Evolutionary conservation across 2,797 vertebrate species (phyloP).

Genomic region (Manis crassicaudata): DNA sequence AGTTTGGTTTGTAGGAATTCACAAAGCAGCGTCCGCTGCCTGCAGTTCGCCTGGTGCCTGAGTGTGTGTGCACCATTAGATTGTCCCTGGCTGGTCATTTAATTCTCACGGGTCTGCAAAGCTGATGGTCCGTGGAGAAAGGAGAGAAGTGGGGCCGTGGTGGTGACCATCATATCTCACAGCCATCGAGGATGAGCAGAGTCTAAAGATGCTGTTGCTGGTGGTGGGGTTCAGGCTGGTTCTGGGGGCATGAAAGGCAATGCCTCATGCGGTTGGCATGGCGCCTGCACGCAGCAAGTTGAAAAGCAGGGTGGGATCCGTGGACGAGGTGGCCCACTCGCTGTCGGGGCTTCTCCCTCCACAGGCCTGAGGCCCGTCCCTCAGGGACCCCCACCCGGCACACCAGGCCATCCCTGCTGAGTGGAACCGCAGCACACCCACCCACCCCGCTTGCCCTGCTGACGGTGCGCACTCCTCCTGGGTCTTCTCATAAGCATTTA

Average conservation of each 20-base stretch:
- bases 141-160: not conserved
- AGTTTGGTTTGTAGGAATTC: not conserved
- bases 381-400: not conserved
- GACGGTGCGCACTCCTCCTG: not conserved
- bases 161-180: rapidly evolving
- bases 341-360: not conserved
- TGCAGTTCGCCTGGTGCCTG: not conserved
- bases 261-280: not conserved
- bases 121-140: not conserved
- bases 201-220: not conserved
- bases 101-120: not conserved
- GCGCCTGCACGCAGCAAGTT: rapidly evolving
- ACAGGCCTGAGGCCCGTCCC: not conserved
- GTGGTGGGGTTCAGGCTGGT: too few species aligned
- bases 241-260: not conserved
- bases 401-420: rapidly evolving
- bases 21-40: not conserved
- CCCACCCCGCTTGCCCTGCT: not conserved
- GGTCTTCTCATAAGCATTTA: not conserved
- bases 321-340: too few species aligned
- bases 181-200: not conserved
- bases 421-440: rapidly evolving
- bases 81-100: not conserved
- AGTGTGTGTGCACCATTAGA: not conserved
- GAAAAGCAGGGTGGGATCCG: not conserved